Evolutionary conservation across 2,797 vertebrate species (phyloP), one percentile per base, ranked within the genome.

Genomic region (Sebastes glaucus): DNA sequence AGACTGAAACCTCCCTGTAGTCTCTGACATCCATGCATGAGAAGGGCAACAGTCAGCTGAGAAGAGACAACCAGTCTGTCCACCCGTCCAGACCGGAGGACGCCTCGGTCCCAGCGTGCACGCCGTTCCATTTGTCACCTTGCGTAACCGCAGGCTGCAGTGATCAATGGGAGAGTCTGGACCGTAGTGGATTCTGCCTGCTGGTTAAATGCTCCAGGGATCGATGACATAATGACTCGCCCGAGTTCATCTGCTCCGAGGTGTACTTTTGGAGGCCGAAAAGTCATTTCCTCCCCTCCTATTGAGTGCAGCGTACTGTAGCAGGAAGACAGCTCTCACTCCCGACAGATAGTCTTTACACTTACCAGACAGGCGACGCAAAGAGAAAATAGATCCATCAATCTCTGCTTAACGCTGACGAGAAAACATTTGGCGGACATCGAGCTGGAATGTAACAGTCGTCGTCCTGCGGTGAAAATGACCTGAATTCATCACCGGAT

Each of bases 131-230:
- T 83, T 56, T 35, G 71, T 73, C 77, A 64, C 76, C 73, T 77
- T 66, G 63, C 1, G 27, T 77, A 87, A 85, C 70, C 7, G 13
- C 69, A 38, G 65, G 33, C 67, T 5, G 13, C 69, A 32, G 62
- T 30, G 86, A 89, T 91, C 88, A 65, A 89, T 91, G 52, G 9
- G 30, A 42, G 14, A 46, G 82, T 74, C 86, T 83, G 77, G 78
- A 60, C 81, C 10, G 63, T 3, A 38, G 53, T 57, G 84, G 72
- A 52, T 67, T 70, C 68, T 60, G 74, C 80, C 78, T 5, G 53
- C 68, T 72, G 80, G 79, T 71, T 81, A 82, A 89, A 77, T 20
- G 78, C 87, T 77, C 62, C 71, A 3, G 80, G 80, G 86, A 89
- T 89, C 84, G 32, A 88, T 88, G 86, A 80, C 71, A 78, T 71